Conservation (phyloP, 2,797 vertebrate genomes). For the Lepilemur ruficaudatus region DNA sequence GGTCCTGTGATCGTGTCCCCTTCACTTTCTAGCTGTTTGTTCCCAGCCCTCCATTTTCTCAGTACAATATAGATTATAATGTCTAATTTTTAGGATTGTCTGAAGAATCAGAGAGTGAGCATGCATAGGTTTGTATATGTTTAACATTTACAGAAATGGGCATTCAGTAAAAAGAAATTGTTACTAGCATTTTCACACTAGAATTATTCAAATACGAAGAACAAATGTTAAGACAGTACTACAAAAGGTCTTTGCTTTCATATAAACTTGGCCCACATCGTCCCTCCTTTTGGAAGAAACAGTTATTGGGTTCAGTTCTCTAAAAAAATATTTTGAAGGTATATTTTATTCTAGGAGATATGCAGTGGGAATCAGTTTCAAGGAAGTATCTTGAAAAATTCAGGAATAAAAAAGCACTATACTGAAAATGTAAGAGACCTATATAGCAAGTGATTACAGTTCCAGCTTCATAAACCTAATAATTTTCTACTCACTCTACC, state of each 20-base stretch:
- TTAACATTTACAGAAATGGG: too few relatives aligned
- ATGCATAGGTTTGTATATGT: too few relatives aligned
- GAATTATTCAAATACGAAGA: neutral
- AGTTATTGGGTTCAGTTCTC: neutral
- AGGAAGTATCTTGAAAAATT: constrained; percentile 4
- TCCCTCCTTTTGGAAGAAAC: neutral
- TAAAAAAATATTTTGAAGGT: neutral
- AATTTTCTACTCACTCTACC: neutral
- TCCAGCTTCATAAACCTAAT: neutral
- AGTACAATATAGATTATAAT: neutral
- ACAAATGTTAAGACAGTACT: neutral
- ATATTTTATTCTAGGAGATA: constrained; percentile 20
- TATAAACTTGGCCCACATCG: neutral
- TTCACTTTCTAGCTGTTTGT: neutral
- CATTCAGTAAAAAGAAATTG: too few relatives aligned
- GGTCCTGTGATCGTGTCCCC: neutral
- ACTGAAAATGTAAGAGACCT: neutral
- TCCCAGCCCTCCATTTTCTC: neutral
- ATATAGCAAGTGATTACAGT: neutral
- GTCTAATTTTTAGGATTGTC: neutral
- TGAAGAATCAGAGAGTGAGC: neutral
- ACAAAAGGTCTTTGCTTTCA: neutral
- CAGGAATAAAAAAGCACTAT: neutral
- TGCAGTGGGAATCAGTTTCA: neutral
- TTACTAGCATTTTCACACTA: neutral